Base-by-base conservation (phyloP, 1,140 invertebrate species). In the Lepidurus couesii region DNA sequence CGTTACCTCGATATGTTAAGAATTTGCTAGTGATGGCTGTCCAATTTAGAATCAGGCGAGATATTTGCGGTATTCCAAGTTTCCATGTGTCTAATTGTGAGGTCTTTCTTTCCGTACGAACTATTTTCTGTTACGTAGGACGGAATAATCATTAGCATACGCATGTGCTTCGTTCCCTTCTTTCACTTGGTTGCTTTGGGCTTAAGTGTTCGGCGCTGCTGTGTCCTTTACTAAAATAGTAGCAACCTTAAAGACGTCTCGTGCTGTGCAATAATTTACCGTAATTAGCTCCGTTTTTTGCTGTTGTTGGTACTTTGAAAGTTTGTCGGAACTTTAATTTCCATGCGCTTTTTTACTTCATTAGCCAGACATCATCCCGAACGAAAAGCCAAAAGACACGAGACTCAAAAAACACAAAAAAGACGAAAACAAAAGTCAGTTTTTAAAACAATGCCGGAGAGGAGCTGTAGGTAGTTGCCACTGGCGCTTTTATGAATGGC, bases 301-400 rank as follows among this genome's bases (percentile, higher is more conserved):
- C 34, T 65, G 13, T 65, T 65, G 16, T 65, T 21, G 53, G 16
- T n/a, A 65, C 53, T 65, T 65, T 65, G 8, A 65, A 65, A 16
- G 53, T 65, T 65, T 65, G 16, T 65, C 34, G 53, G 53, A 65
- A 65, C 53, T 65, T 65, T 65, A 65, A 65, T 16, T 9, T 65
- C 53, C 16, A 16, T 13, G 53, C 21, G 13, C 53, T 65, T 65
- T 16, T 65, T 13, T 65, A 65, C 53, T 21, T 65, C 16, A 65
- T 65, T 65, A n/a, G 53, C 53, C 34, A 34, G 34, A 34, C 34
- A 3, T 34, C 34, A 34, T 34, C 34, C 34, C 34, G 34, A 34
- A 34, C 3, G 34, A 34, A 34, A 34, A 34, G 34, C 34, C 34
- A 34, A 34, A 34, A 34, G 34, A 34, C 34, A 2, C 34, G 34